Percentiles rank a stretch among this genome's conserved stretches.
Evolutionary conservation across 2,888 invertebrate genomes (phyloP).

Genomic region (Caenorhabditis drosophilae): DNA sequence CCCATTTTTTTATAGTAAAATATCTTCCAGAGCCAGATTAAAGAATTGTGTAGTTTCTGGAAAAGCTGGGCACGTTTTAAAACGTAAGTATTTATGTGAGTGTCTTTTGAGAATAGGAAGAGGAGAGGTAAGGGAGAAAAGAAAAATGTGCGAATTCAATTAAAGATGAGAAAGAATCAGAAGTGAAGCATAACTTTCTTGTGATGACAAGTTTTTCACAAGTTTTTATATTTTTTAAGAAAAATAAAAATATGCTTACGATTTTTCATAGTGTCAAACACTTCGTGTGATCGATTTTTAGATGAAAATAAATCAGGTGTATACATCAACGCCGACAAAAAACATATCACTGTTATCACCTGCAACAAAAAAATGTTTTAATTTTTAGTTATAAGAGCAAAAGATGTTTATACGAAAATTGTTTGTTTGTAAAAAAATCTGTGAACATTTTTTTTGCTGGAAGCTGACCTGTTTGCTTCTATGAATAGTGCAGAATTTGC

Average conservation of each 20-base stretch:
- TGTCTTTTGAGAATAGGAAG: no score
- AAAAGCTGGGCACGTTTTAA: no score
- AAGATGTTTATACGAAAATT: not conserved
- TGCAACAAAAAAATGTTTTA: constrained; percentile 19
- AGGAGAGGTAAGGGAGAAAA: no score
- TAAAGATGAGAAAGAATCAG: no score
- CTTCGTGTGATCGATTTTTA: constrained; percentile 49
- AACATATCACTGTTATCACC: constrained; percentile 73
- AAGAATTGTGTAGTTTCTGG: no score
- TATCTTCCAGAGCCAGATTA: no score
- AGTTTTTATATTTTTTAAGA: not conserved
- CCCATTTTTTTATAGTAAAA: no score
- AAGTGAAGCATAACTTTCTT: no score
- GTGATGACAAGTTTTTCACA: no score
- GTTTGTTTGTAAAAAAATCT: not conserved
- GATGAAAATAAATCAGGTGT: constrained; percentile 61
- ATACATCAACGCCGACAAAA: constrained; percentile 57
- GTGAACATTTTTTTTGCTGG: not conserved
- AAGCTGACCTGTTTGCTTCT: constrained; percentile 61
- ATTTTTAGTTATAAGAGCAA: not conserved
- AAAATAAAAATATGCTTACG: no score
- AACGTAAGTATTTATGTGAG: no score
- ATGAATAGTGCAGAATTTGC: constrained; percentile 76
- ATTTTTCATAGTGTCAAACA: constrained; percentile 52
- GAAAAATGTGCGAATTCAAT: no score